Conservation (phyloP, 2,797 vertebrate species). For the Tapirus indicus region DNA sequence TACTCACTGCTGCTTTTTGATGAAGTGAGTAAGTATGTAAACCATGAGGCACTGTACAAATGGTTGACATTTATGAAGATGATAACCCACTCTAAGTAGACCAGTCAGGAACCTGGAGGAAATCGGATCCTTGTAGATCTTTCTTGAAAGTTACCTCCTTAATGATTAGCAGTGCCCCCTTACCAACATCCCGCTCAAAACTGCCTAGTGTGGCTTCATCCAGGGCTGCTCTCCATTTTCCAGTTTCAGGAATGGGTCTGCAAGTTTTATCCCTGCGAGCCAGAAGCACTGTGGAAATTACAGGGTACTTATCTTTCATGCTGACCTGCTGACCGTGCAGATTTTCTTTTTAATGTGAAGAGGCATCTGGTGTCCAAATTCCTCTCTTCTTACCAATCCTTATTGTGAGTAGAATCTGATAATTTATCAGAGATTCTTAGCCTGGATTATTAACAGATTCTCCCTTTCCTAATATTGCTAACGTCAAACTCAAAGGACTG, state of each 20-base stretch:
- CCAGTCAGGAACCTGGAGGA: not conserved
- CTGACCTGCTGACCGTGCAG: not conserved
- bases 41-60: not conserved
- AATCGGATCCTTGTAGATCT: not conserved
- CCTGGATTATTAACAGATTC: not conserved
- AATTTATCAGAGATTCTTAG: not conserved
- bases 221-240: not conserved
- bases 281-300: not conserved
- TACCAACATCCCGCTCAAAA: accelerated
- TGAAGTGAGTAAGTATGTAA: not conserved
- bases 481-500: not conserved
- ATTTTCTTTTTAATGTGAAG: not conserved
- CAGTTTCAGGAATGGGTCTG: not conserved
- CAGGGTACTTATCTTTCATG: accelerated
- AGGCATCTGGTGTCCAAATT: not conserved
- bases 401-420: not conserved
- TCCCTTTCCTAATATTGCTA: not conserved
- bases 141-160: not conserved
- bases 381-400: not conserved
- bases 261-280: not conserved
- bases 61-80: not conserved
- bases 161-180: not conserved
- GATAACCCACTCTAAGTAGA: not conserved
- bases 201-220: not conserved
- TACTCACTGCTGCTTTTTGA: not conserved